Base-by-base conservation (phyloP, 2,888 invertebrate genomes). In the Nemapogon koenigi region DNA sequence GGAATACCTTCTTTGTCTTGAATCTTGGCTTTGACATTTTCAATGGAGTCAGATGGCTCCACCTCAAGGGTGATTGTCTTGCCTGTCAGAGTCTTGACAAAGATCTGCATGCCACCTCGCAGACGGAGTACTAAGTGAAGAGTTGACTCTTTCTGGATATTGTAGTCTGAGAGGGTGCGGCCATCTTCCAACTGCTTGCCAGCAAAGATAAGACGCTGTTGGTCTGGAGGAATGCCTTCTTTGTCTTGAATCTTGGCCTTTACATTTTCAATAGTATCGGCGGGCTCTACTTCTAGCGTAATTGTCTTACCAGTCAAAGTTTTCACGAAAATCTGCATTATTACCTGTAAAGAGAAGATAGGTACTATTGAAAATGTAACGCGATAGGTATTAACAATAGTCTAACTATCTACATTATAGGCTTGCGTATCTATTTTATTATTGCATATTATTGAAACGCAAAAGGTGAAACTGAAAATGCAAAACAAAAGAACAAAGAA, bases 1-100 rank as follows among this genome's bases (percentile, higher is more conserved):
- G 70, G 70, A 3, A 70, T 70, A 0, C 70, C 70, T 35, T 70
- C 70, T 11, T 70, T 70, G 47, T 70, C 69, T 35, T 70, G 69
- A 2, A 70, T 70, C 28, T 70, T 70, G 0, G 70, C 69, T 16
- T 70, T 70, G 0, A 70, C 70, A 54, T 70, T 70, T 8, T 70
- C 70, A 16, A 70, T 70, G 0, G 69, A 66, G 30, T 70, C 70
- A 0, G 70, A 65, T 1, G 70, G 45, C 15, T 70, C 70, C 0
- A 70, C 69, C 36, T 70, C 70, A 0, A 70, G 44, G 0, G 70
- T 70, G n/a, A 70, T 70, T 0, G 70, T 70, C 26, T 70, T 70
- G 0, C 70, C 70, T 2, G 70, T 70, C 0, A 70, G 47, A 0
- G 70, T 70, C 26, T 40, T 70, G 16, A 40, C 40, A 15, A 40